Evolutionary conservation across 1,140 invertebrate genomes (phyloP).

Genomic region (Scaptomyza montana): DNA sequence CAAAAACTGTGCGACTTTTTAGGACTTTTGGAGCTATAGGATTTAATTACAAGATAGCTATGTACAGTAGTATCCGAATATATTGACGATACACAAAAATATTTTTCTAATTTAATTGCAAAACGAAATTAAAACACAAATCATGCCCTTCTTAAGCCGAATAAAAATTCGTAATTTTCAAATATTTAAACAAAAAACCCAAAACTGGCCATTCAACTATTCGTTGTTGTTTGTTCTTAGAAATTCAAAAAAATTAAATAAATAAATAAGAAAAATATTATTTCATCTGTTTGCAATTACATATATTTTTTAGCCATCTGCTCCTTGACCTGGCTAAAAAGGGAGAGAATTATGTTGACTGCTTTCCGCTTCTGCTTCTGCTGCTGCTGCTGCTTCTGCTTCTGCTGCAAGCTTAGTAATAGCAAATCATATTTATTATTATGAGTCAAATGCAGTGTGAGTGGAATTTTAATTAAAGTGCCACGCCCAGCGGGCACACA

Average conservation of each 20-base stretch:
- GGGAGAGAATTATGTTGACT: background rate
- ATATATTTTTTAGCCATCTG: background rate
- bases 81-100: too few relatives aligned
- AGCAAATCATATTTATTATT: conserved; percentile 51
- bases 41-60: too few relatives aligned
- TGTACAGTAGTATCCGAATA: too few relatives aligned
- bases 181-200: too few relatives aligned
- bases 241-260: too few relatives aligned
- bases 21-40: too few relatives aligned
- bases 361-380: background rate
- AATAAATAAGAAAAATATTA: background rate
- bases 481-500: conserved; percentile 36
- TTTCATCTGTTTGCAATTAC: background rate
- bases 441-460: conserved; percentile 40
- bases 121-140: too few relatives aligned
- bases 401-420: background rate
- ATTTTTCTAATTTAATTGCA: too few relatives aligned
- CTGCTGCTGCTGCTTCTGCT: background rate
- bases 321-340: conserved; percentile 6
- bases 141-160: too few relatives aligned
- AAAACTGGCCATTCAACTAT: too few relatives aligned
- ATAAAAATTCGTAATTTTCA: too few relatives aligned
- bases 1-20: background rate
- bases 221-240: too few relatives aligned
- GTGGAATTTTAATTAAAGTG: conserved; percentile 54